These are phyloP conservation scores for Micronycteris hirsuta DNA, from an alignment of 2,113 vertebrate genomes.

Conservation along the genomic window DNA sequence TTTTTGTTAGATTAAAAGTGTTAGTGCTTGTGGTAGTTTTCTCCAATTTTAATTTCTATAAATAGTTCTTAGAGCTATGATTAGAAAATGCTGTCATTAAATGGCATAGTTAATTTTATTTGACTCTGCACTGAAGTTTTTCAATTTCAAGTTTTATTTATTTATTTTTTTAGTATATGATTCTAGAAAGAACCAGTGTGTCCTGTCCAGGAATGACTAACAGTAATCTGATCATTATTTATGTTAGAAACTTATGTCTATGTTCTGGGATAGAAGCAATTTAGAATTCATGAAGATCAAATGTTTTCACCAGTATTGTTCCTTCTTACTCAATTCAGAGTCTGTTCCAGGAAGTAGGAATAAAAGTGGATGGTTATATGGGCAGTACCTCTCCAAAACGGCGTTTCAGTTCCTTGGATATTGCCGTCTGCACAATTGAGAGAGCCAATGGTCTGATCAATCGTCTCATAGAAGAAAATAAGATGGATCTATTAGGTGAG, in stretches of 20 bases:
- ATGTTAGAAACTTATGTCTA: background rate
- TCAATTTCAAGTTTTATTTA: background rate
- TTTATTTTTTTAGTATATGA: slow-evolving; percentile 23
- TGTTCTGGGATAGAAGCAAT: background rate
- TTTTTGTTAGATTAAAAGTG: slow-evolving; percentile 23
- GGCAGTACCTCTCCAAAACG: slow-evolving; percentile 89
- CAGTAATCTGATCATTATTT: background rate
- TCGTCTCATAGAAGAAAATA: slow-evolving; percentile 93
- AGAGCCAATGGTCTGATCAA: slow-evolving; percentile 96
- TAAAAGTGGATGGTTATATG: slow-evolving; percentile 95
- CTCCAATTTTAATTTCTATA: slow-evolving; percentile 28
- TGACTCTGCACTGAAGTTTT: background rate
- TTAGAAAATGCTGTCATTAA: background rate
- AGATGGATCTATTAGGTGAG: slow-evolving; percentile 90
- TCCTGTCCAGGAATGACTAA: background rate
- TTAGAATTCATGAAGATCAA: background rate
- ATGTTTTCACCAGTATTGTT: slow-evolving; percentile 21
- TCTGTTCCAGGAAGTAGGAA: slow-evolving; percentile 91
- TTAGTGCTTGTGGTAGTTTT: slow-evolving; percentile 25
- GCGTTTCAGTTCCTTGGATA: slow-evolving; percentile 87
- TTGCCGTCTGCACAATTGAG: slow-evolving; percentile 98
- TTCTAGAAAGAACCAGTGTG: background rate
- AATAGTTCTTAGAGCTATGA: background rate
- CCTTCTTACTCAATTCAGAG: slow-evolving; percentile 79
- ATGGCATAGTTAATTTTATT: slow-evolving; percentile 17